Conservation (phyloP, 1,140 invertebrate genomes). For the Solen grandis region DNA sequence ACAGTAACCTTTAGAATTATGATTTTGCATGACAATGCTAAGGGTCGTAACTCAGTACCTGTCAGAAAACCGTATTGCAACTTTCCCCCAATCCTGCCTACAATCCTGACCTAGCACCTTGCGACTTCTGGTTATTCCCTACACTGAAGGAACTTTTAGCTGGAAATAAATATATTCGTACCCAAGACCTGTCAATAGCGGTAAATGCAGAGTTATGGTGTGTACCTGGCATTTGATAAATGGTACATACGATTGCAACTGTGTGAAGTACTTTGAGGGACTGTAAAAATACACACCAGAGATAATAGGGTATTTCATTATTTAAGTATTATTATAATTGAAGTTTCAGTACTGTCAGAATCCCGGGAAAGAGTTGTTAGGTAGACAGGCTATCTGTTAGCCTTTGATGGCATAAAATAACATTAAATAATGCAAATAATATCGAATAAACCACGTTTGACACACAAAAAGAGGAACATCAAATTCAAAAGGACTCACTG, state of each 20-base stretch:
- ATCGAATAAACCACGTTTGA: too few species aligned
- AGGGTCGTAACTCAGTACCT: conserved; percentile 13
- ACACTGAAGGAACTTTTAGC: conserved; percentile 23
- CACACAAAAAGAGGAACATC: too few species aligned
- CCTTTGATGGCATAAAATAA: too few species aligned
- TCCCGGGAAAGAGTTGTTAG: too few species aligned
- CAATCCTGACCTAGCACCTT: conserved; percentile 15
- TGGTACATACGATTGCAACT: conserved; percentile 20
- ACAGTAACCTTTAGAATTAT: background rate
- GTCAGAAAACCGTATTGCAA: conserved; percentile 23
- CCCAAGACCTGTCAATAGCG: conserved; percentile 27
- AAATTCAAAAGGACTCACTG: too few species aligned
- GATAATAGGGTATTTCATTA: background rate
- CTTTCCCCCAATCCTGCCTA: conserved; percentile 13
- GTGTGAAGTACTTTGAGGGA: conserved; percentile 24
- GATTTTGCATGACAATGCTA: conserved; percentile 31
- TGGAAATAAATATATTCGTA: conserved; percentile 21
- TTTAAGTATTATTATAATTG: too few species aligned
- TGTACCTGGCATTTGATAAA: conserved; percentile 26
- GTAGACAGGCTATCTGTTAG: too few species aligned
- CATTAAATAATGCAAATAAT: too few species aligned
- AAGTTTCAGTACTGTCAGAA: too few species aligned
- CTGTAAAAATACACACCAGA: conserved; percentile 5
- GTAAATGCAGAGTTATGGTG: conserved; percentile 14
- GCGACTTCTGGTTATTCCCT: conserved; percentile 14